Base-by-base conservation (phyloP, 2,888 invertebrate genomes). In the Latrodectus hesperus region DNA sequence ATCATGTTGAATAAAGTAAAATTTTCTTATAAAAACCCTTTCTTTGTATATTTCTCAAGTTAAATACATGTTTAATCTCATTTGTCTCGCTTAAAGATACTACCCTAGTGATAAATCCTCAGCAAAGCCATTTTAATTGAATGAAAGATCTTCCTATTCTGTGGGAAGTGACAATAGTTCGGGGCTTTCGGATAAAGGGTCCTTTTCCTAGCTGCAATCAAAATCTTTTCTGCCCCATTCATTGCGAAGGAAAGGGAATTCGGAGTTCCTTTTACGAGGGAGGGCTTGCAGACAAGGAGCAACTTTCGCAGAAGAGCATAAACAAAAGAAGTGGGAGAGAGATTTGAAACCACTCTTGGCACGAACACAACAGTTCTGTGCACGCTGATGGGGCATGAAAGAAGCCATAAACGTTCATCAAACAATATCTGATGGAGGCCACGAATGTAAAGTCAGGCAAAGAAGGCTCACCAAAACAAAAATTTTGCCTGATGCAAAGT, bases 371-470 rank as follows among this genome's bases (percentile, higher is more conserved):
- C 68, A 60, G 72, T 49, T 72, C 52, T 38, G 17, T 26, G 76
- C 83, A 60, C 64, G 52, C 71, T 73, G 71, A 22, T 51, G 52
- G 55, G n/a, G 60, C 67, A 82, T 82, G 82, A 84, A 77, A 72
- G 71, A 70, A 72, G n/a, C 71, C 72, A 77, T 84, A 84, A 84
- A 84, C 84, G 52, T 65, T 77, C 84, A 72, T 84, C 78, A 79
- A 79, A 77, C 78, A 84, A 74, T 79, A 84, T 84, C 84, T 77
- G 77, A 77, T 78, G 78, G 51, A 26, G 74, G 81, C 53, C 14
- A 38, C 26, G 52, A n/a, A 60, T 51, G 64, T 52, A 77, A 76
- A 17, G 49, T 73, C 17, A 49, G 70, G 73, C 67, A 78, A 78
- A 78, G 73, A 53, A 68, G 77, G 67, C 60, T 14, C 53, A 53